A percentile compares a stretch with the other conserved stretches of the same genome.
Conservation (phyloP, 2,113 vertebrate genomes). For the Puffinus mauretanicus region DNA sequence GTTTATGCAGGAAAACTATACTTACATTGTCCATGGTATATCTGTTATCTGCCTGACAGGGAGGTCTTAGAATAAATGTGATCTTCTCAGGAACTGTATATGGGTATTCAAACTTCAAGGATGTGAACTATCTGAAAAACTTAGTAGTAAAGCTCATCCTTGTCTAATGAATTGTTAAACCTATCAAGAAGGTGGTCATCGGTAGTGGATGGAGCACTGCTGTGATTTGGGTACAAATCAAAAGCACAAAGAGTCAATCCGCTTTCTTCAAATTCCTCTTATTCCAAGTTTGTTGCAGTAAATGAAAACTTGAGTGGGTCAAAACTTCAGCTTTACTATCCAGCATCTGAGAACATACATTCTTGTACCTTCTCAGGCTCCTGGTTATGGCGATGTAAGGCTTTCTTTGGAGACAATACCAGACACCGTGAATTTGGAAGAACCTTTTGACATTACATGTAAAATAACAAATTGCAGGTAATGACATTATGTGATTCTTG, state of each 20-base stretch:
- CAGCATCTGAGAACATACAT: background rate
- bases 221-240: background rate
- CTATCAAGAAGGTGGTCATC: background rate
- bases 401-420: slow-evolving; percentile 94
- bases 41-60: background rate
- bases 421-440: slow-evolving; percentile 94
- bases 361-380: slow-evolving; percentile 80
- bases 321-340: background rate
- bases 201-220: background rate
- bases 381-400: slow-evolving; percentile 94
- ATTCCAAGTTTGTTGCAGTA: background rate
- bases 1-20: background rate
- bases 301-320: background rate
- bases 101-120: background rate
- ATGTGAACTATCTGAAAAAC: background rate
- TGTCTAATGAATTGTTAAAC: background rate
- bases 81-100: background rate
- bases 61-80: background rate
- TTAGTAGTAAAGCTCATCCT: background rate
- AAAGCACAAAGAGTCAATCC: background rate
- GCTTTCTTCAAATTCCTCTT: background rate
- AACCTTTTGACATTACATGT: slow-evolving; percentile 95
- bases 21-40: accelerated
- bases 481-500: slow-evolving; percentile 57
- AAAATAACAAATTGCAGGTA: slow-evolving; percentile 99